Evolutionary conservation across 2,797 vertebrate species (phyloP).

Genomic region (Sebastes cheni): DNA sequence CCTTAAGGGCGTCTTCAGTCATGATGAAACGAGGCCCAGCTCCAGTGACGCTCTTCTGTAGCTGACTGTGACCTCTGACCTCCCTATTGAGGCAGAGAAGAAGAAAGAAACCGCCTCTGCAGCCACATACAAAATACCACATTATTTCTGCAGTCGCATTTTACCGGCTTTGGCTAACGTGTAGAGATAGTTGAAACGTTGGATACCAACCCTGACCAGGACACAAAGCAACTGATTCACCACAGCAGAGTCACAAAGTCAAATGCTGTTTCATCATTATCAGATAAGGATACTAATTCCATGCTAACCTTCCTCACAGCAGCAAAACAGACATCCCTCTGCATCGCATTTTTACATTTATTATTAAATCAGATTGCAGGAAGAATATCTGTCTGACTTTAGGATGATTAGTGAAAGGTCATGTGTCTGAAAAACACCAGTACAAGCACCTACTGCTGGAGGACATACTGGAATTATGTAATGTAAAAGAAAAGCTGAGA

Average conservation of each 20-base stretch:
- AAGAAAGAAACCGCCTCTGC: too few relatives aligned
- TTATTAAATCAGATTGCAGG: constrained; percentile 1
- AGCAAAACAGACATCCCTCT: neutral
- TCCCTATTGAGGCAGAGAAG: neutral
- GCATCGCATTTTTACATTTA: neutral
- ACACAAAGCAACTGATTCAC: neutral
- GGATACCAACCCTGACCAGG: neutral
- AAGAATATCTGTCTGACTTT: neutral
- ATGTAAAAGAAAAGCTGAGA: neutral
- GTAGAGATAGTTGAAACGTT: neutral
- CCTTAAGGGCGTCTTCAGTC: neutral
- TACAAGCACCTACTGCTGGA: neutral
- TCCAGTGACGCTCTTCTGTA: neutral
- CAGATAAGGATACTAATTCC: neutral
- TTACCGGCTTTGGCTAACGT: neutral
- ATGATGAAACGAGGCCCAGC: neutral
- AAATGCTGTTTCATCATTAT: neutral
- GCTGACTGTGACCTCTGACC: neutral
- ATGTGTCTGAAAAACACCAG: neutral
- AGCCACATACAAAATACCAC: neutral
- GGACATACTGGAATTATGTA: neutral
- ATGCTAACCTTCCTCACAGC: neutral
- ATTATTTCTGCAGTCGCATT: neutral
- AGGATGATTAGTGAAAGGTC: neutral
- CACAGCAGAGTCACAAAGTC: neutral